These are phyloP conservation scores for Propithecus perrieri DNA, from an alignment of 2,797 vertebrate species.

Conservation along the genomic window DNA sequence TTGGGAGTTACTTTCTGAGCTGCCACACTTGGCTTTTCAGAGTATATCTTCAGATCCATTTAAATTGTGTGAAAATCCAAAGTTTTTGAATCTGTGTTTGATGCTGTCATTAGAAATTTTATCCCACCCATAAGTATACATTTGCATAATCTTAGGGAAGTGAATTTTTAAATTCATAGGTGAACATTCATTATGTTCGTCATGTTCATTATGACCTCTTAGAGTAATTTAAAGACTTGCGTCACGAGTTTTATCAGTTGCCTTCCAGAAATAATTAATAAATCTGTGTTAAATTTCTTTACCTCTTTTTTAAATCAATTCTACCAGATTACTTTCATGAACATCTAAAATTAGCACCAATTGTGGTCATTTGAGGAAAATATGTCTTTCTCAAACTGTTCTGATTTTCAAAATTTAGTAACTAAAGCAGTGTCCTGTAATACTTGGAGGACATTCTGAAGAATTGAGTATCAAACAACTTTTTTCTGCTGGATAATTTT, in stretches of 20 bases:
- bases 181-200: not conserved
- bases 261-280: not conserved
- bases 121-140: not conserved
- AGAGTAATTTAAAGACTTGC: not conserved
- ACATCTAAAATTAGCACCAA: not conserved
- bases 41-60: not conserved
- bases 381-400: not conserved
- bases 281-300: not conserved
- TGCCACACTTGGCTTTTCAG: not conserved
- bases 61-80: not conserved
- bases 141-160: not conserved
- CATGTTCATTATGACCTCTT: not conserved
- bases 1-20: not conserved
- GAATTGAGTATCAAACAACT: not conserved
- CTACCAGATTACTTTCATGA: not conserved
- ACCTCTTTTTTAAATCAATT: not conserved
- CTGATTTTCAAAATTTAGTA: slow-evolving; percentile 16
- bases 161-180: not conserved
- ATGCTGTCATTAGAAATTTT: not conserved
- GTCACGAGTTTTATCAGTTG: not conserved
- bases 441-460: not conserved
- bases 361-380: not conserved
- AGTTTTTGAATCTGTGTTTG: not conserved
- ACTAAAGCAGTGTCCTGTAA: not conserved
- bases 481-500: not conserved